A percentile compares a stretch with the other conserved stretches of the same genome.
Conservation (phyloP, 1,140 invertebrate genomes). For the Heliconius melpomene region DNA sequence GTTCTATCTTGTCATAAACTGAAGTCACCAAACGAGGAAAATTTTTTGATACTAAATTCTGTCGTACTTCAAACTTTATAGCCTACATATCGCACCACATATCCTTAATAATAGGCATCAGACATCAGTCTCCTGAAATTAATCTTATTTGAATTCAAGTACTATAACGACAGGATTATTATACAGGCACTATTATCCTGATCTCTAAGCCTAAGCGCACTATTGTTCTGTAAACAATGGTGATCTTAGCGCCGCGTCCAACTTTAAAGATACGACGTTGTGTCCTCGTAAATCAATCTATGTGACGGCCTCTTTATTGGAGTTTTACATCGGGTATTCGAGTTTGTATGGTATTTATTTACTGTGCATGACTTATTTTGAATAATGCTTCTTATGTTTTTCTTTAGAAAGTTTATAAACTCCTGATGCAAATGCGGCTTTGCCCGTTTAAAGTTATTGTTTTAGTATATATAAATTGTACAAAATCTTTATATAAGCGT, state of each 20-base stretch:
- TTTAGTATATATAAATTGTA: too few species aligned
- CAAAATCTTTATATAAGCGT: too few species aligned
- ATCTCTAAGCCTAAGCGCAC: slow-evolving; percentile 21
- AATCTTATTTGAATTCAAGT: neutral
- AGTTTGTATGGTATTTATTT: neutral
- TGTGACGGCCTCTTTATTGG: slow-evolving; percentile 15
- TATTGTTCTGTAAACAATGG: slow-evolving; percentile 23
- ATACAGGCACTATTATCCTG: neutral
- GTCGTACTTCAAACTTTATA: too few species aligned
- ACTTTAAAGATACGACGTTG: slow-evolving; percentile 14
- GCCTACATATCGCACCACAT: neutral
- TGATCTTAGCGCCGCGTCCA: slow-evolving; percentile 22
- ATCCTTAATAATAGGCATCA: neutral
- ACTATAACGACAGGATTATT: neutral
- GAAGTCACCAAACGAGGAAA: too few species aligned
- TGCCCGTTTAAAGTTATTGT: too few species aligned
- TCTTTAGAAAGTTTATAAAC: neutral
- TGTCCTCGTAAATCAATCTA: slow-evolving; percentile 28
- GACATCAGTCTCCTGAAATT: neutral
- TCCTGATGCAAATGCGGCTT: too few species aligned
- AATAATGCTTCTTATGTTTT: neutral
- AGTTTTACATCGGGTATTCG: slow-evolving; percentile 14
- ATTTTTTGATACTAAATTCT: too few species aligned
- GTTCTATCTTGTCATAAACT: too few species aligned
- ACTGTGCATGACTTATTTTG: neutral